Evolutionary conservation across 2,888 invertebrate genomes (phyloP).

Genomic region (Gymnosoma rotundatum): DNA sequence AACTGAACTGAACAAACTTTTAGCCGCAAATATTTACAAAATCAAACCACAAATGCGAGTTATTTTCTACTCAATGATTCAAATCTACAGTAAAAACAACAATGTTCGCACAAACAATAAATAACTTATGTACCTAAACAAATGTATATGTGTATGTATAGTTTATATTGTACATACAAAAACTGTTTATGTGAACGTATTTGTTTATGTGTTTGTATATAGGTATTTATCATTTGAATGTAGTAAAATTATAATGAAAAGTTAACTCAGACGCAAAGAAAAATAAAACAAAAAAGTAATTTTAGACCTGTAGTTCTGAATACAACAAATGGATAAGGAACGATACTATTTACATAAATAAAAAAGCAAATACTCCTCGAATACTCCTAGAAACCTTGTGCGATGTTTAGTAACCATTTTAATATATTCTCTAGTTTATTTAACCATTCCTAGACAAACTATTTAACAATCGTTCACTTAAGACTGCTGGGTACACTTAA

Average conservation of each 20-base stretch:
- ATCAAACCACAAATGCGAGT: neutral
- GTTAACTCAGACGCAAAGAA: neutral
- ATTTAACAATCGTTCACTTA: neutral
- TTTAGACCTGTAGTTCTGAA: neutral
- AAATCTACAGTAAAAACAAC: neutral
- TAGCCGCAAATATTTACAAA: conserved; percentile 13
- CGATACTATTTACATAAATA: too few relatives aligned
- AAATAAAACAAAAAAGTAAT: neutral
- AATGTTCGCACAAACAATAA: neutral
- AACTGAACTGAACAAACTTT: neutral
- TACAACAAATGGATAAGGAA: neutral
- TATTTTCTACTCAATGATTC: conserved; percentile 4
- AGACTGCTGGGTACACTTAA: conserved; percentile 13
- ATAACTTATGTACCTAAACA: neutral
- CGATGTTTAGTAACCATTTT: too few relatives aligned
- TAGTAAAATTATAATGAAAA: conserved; percentile 12
- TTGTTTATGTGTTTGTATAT: neutral
- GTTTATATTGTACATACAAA: neutral
- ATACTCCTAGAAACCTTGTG: too few relatives aligned
- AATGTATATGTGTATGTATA: neutral
- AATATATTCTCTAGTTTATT: too few relatives aligned
- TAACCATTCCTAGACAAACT: too few relatives aligned
- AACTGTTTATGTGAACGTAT: neutral
- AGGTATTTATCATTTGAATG: conserved; percentile 1
- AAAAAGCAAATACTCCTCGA: too few relatives aligned